Percentiles rank a stretch among this genome's conserved stretches.
Conservation (phyloP, 2,113 vertebrate species). For the Himantopus leucocephalus region DNA sequence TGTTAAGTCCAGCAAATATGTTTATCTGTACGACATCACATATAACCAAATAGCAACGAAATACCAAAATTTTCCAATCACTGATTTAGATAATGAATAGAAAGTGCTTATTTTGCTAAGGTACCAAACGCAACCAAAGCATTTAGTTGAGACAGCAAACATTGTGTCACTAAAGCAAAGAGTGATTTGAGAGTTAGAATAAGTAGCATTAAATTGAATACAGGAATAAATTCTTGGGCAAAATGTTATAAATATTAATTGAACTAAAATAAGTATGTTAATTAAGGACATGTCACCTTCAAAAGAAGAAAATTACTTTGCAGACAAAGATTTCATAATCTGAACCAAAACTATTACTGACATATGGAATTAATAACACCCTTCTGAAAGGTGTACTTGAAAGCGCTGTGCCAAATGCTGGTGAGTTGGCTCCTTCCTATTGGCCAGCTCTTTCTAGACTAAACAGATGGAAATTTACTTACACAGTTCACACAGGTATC, state of each 20-base stretch:
- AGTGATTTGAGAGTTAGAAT: slow-evolving; percentile 9
- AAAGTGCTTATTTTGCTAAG: not conserved
- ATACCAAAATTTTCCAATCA: not conserved
- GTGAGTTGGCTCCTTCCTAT: not conserved
- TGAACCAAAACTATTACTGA: not conserved
- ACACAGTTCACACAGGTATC: not conserved
- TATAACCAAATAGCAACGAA: not conserved
- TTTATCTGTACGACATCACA: not conserved
- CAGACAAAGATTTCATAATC: not conserved
- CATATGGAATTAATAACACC: not conserved
- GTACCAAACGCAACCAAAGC: not conserved
- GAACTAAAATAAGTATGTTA: slow-evolving; percentile 25
- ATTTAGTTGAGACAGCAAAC: not conserved
- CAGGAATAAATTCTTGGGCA: not conserved
- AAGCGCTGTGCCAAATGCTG: not conserved
- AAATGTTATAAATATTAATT: slow-evolving; percentile 44
- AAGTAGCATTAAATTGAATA: not conserved
- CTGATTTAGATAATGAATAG: not conserved
- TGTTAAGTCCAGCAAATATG: not conserved
- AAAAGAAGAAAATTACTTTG: not conserved
- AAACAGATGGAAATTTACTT: not conserved
- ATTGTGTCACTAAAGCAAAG: slow-evolving; percentile 2
- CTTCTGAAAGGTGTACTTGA: not conserved
- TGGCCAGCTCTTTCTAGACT: not conserved
- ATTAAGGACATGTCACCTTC: slow-evolving; percentile 1